These are phyloP conservation scores for Vipera ursinii DNA, from an alignment of 2,797 vertebrate species.

Conservation along the genomic window DNA sequence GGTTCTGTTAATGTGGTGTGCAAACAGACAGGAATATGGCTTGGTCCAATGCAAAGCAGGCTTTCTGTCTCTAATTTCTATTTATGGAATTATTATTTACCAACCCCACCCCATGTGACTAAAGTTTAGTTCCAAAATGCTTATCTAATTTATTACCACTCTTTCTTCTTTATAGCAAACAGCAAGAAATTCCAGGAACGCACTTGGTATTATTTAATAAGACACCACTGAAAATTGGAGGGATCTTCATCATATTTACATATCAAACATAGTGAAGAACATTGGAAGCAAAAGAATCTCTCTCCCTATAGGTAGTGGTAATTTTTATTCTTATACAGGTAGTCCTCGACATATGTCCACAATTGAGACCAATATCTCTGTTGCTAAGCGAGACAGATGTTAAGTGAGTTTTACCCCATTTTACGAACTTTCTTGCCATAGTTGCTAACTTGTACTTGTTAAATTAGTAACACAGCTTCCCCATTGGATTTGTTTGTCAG, in stretches of 20 bases:
- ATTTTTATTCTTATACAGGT: neutral
- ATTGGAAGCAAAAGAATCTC: neutral
- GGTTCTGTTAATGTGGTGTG: neutral
- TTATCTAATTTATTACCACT: neutral
- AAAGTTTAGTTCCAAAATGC: neutral
- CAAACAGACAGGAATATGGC: neutral
- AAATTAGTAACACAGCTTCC: neutral
- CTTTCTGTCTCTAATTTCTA: neutral
- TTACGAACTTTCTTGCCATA: neutral
- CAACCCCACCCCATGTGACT: neutral
- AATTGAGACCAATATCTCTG: neutral
- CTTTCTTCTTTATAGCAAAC: neutral
- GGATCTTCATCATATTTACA: neutral
- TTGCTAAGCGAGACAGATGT: neutral
- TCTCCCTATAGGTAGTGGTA: neutral
- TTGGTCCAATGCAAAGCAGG: neutral
- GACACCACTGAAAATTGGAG: neutral
- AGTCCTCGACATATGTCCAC: neutral
- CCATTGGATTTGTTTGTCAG: neutral
- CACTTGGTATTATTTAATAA: neutral
- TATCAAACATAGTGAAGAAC: neutral
- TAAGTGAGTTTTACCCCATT: neutral
- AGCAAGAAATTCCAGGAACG: neutral
- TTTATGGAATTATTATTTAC: neutral
- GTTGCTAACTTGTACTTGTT: neutral